These are phyloP conservation scores for Pipistrellus pygmaeus DNA, from an alignment of 2,797 vertebrate species.

Conservation along the genomic window DNA sequence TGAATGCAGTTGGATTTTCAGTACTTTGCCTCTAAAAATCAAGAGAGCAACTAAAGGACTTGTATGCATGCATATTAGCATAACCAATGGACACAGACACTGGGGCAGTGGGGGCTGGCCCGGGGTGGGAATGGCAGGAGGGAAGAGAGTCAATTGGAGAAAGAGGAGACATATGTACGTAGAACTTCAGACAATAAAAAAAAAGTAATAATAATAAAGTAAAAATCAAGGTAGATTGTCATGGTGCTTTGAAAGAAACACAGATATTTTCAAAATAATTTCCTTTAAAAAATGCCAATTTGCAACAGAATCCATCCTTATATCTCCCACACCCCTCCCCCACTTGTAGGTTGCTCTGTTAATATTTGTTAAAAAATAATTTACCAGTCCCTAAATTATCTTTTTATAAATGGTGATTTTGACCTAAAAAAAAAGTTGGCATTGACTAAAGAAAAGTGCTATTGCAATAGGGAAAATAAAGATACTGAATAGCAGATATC, in stretches of 20 bases:
- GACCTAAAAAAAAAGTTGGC: background rate
- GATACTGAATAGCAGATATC: background rate
- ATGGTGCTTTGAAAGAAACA: background rate
- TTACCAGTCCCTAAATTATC: background rate
- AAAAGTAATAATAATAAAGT: background rate
- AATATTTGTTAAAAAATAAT: background rate
- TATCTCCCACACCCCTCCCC: fast-evolving
- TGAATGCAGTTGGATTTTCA: background rate
- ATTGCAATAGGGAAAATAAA: background rate
- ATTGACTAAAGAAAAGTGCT: background rate
- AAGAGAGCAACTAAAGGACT: background rate
- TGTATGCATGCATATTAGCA: too few relatives aligned
- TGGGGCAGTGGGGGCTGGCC: too few relatives aligned
- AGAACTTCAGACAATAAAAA: too few relatives aligned
- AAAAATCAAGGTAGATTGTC: background rate
- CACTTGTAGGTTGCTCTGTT: background rate
- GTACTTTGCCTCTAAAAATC: background rate
- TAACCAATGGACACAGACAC: too few relatives aligned
- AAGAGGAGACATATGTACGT: too few relatives aligned
- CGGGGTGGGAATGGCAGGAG: too few relatives aligned
- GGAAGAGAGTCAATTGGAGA: too few relatives aligned
- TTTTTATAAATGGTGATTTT: slow-evolving; percentile 13
- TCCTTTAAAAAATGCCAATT: background rate
- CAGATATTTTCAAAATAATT: background rate
- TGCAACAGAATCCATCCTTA: background rate